Evolutionary conservation across 2,113 vertebrate genomes (phyloP).

Genomic region (Heterocephalus glaber): DNA sequence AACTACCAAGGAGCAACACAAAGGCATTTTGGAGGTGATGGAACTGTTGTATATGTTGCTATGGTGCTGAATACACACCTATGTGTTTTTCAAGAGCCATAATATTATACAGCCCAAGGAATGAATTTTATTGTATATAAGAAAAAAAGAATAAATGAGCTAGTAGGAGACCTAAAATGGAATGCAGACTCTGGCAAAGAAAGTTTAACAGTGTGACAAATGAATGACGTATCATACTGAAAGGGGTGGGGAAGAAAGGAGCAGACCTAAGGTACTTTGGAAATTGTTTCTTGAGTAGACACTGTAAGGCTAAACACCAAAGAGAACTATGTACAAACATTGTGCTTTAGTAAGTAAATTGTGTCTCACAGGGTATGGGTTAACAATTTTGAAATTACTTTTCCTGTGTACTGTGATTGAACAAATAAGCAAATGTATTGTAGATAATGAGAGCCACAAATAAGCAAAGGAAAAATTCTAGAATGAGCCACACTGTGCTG

Average conservation of each 20-base stretch:
- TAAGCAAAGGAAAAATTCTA: neutral
- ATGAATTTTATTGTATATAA: neutral
- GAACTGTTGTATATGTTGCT: neutral
- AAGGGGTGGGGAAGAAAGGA: neutral
- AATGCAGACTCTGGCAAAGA: neutral
- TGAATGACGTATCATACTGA: neutral
- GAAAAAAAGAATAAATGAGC: neutral
- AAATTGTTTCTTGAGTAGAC: neutral
- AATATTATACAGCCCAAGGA: neutral
- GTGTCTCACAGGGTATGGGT: neutral
- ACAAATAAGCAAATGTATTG: neutral
- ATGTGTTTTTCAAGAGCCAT: neutral
- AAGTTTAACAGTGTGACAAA: neutral
- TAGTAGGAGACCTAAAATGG: neutral
- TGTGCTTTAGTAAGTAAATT: neutral
- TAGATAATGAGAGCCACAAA: neutral
- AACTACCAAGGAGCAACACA: neutral
- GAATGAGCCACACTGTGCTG: neutral
- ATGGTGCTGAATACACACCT: neutral
- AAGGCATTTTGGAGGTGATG: neutral
- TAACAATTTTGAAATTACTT: neutral
- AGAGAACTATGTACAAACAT: neutral
- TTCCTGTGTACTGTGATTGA: neutral
- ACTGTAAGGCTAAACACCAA: neutral
- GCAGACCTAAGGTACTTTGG: neutral